phyloP scores from a whole-genome alignment of 2,888 invertebrate species.

The Clostera curtula region DNA sequence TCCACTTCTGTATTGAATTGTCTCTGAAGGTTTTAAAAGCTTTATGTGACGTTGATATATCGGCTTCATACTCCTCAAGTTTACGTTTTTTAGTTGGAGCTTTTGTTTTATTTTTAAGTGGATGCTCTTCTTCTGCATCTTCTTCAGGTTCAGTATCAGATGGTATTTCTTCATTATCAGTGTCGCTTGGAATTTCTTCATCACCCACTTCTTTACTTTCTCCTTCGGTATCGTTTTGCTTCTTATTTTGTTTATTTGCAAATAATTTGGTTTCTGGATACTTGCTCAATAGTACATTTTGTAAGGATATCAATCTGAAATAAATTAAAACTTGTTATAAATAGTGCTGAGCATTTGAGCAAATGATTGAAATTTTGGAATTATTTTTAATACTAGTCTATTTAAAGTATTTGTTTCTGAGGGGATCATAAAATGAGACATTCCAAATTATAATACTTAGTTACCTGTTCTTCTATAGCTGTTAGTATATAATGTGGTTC shows the following conservation, averaged over 20 bases:
- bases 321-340: constrained; percentile 1
- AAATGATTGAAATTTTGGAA: background rate
- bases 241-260: constrained; percentile 33
- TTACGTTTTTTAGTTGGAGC: constrained; percentile 58
- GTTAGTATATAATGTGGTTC: no score
- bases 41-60: constrained; percentile 74
- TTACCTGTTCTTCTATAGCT: no score
- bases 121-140: constrained; percentile 25
- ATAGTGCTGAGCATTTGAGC: background rate
- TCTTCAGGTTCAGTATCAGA: constrained; percentile 74
- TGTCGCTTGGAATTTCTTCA: constrained; percentile 65
- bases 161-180: constrained; percentile 79
- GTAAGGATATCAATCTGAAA: constrained; percentile 51
- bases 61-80: constrained; percentile 73
- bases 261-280: constrained; percentile 81
- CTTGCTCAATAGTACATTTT: constrained; percentile 70
- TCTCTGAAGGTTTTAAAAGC: constrained; percentile 82
- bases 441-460: no score
- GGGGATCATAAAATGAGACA: no score
- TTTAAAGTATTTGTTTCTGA: no score
- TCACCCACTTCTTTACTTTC: constrained; percentile 46
- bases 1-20: constrained; percentile 92
- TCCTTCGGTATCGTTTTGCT: constrained; percentile 21
- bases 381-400: background rate
- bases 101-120: constrained; percentile 26